Base-by-base conservation (phyloP, 2,888 invertebrate genomes). In the Polietes domitor region DNA sequence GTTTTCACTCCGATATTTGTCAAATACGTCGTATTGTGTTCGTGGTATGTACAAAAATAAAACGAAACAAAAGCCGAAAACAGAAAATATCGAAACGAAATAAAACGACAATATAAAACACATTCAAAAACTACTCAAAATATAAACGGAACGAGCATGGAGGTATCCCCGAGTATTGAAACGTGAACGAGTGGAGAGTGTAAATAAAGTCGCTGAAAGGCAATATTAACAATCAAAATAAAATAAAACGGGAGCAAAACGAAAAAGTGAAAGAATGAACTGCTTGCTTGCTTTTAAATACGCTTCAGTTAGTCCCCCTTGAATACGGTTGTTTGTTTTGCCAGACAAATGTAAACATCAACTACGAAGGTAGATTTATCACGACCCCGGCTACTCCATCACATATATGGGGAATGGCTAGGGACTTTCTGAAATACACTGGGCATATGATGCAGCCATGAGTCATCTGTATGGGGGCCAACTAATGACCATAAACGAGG, bases 181-280 rank as follows among this genome's bases (percentile, higher is more conserved):
- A 61, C 15, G 32, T 28, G 26, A 61, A 32, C 28, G 28, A 47
- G 47, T 37, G n/a, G 61, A 61, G 28, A 61, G 6, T 68, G 68
- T 15, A 68, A 68, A 68, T 21, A 68, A 68, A 21, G 43, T 68
- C 15, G 41, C 68, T 68, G 43, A 68, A 68, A 68, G 41, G 68
- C 68, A 68, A 68, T 68, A 43, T 68, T 68, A 68, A 68, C 68
- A 68, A 43, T 43, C 43, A 68, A 68, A 68, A 68, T 68, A 43
- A n/a, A n/a, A n/a, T n/a, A n/a, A n/a, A 41, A 43, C 61, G 43
- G 43, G 28, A 28, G 12, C 6, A 68, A 68, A 24, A 1, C 7
- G 21, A 68, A 41, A 68, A 24, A 41, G 32, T 26, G 9, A 37
- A 21, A 37, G 21, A 65, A 19, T 4, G 10, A 41, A 65, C 65